Evolutionary conservation across 2,888 invertebrate genomes (phyloP), one percentile per base, ranked within the genome.

Genomic region (Endotricha flammealis): DNA sequence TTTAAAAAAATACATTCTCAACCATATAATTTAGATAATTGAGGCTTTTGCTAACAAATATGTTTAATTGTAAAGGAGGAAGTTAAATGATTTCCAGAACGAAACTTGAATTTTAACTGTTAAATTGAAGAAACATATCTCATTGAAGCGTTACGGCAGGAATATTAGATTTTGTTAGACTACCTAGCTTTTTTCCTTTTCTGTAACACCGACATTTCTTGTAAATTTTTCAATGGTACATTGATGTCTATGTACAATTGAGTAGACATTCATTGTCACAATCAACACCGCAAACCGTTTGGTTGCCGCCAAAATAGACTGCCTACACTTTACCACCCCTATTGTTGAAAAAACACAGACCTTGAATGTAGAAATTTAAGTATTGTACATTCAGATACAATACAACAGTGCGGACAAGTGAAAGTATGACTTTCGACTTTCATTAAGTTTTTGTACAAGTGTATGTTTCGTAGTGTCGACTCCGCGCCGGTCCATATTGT

Each of bases 401-500:
- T 71, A 77, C 78, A 74, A 75, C 74, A 70, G 69, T 62, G 73
- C 61, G 67, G 68, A 69, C 80, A 66, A 85, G 85, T 85, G 85
- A 86, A 86, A 86, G 85, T 79, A 74, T 75, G 63, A 80, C 85
- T 86, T 83, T 86, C 85, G 72, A 83, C 83, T 83, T 83, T 83
- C 85, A 75, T 85, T 81, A 74, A 72, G 75, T 83, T 85, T 85
- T 85, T 85, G 82, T 83, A 58, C 64, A 68, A 73, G 69, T 67
- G 66, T 79, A 67, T 82, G 80, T 75, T 77, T 78, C 74, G 72
- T n/a, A n/a, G 55, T 62, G 57, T 62, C 59, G 57, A 62, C 68
- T 61, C 64, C 67, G 57, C 63, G 69, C 64, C 67, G 65, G 63
- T 45, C 77, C 78, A 82, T 83, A 83, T 82, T 82, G 83, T 83